These are phyloP conservation scores for Rhodeus uyekii DNA, from an alignment of 2,797 vertebrate species.

Conservation along the genomic window DNA sequence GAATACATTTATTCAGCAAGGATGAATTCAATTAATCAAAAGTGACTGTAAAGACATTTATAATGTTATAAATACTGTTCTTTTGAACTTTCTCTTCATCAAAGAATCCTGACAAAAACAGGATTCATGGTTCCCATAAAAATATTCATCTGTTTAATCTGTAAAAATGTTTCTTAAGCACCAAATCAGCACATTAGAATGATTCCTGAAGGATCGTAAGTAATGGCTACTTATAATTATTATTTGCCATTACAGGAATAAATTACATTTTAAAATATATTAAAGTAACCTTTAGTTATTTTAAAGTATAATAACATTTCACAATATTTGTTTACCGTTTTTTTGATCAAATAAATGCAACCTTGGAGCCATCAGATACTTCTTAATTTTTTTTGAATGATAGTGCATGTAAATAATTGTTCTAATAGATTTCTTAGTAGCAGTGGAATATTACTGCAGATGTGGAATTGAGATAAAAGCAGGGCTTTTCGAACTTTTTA, in stretches of 20 bases:
- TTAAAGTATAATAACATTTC: background rate
- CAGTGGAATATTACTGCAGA: background rate
- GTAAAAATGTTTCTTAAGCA: background rate
- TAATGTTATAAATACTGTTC: background rate
- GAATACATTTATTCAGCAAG: background rate
- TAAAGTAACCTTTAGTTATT: background rate
- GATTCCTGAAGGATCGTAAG: background rate
- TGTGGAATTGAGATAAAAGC: too few species aligned
- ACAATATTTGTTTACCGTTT: background rate
- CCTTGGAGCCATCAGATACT: background rate
- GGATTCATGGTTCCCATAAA: background rate
- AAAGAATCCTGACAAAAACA: background rate
- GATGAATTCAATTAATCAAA: background rate
- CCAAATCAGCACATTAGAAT: background rate
- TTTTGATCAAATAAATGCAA: background rate
- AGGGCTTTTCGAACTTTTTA: too few species aligned
- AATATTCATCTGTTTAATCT: background rate
- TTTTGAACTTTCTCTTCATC: background rate
- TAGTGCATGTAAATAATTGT: background rate
- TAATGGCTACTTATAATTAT: background rate
- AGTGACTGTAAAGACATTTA: background rate
- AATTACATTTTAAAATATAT: background rate
- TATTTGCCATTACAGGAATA: background rate
- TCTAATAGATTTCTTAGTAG: background rate
- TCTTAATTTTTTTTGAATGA: background rate